Evolutionary conservation across 2,888 invertebrate species (phyloP), one percentile per base, ranked within the genome.

Genomic region (Lasius platythorax): DNA sequence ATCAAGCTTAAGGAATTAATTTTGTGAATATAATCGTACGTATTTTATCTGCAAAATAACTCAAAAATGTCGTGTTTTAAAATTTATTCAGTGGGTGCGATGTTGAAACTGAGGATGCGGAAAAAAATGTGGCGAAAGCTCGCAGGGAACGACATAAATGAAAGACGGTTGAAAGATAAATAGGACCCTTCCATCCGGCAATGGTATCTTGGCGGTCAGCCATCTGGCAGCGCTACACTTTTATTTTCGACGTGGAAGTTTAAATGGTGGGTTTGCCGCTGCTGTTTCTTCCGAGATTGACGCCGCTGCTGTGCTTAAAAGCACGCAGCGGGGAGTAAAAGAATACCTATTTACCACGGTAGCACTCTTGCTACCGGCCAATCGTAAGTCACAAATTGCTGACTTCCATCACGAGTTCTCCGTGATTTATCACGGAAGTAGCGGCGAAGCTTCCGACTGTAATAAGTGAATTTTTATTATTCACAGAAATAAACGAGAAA

Each of bases 211-310:
- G 89, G 92, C 92, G 82, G 64, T 79, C 53, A 64, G 92, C 91
- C 90, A 89, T 90, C 87, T 89, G 89, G 85, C 89, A 83, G 68
- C 72, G 68, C 75, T 66, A 83, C 74, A 87, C 88, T 91, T 91
- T 91, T 91, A 90, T 91, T 91, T 91, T 76, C 72, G 64, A 89
- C 88, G 87, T 85, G 88, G 91, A 91, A 91, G 89, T 91, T 90
- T 91, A 91, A 90, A 91, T 86, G 87, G 84, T 68, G 67, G 79
- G 82, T 70, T 87, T 70, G 73, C 78, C 58, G 73, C 53, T 73
- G 74, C 83, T 83, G 66, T 73, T 46, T 68, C 58, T 43, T 78
- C 73, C 66, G 86, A 86, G 90, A 90, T 87, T 87, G 89, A 86
- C 90, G 89, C 84, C 68, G 56, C 61, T 66, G 76, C 61, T 61